phyloP scores from a whole-genome alignment of 2,797 vertebrate genomes.

The Eulemur rubriventer region DNA sequence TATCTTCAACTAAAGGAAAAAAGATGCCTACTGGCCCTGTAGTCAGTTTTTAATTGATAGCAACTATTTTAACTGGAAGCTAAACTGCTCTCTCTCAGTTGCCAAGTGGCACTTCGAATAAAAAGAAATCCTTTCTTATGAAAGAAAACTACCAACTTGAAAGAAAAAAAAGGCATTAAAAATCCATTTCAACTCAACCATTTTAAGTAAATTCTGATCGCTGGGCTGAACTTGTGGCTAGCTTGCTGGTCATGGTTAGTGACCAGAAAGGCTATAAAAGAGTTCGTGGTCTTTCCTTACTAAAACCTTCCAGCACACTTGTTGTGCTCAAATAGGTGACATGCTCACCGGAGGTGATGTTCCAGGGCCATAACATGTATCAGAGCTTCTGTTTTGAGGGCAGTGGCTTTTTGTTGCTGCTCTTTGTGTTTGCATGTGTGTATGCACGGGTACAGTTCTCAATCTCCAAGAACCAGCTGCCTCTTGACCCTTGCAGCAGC shows the following conservation, averaged over 20 bases:
- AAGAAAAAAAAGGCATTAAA: background rate
- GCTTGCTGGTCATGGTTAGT: background rate
- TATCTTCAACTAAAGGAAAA: background rate
- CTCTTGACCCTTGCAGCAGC: background rate
- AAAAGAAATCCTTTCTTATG: background rate
- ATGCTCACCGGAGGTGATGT: background rate
- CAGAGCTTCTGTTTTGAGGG: background rate
- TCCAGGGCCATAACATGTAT: background rate
- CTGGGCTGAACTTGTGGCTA: background rate
- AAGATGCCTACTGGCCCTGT: background rate
- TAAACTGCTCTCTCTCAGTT: slow-evolving; percentile 27
- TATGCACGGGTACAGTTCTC: background rate
- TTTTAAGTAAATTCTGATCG: background rate
- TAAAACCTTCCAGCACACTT: background rate
- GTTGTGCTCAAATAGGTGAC: background rate
- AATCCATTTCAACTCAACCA: background rate
- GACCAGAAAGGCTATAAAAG: background rate
- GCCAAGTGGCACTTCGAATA: background rate
- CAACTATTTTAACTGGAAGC: slow-evolving; percentile 30
- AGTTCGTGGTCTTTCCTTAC: background rate
- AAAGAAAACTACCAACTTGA: slow-evolving; percentile 14
- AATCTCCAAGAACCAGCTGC: background rate
- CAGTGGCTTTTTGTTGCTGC: background rate
- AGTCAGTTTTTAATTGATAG: slow-evolving; percentile 47
- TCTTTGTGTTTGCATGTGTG: background rate